Evolutionary conservation across 2,113 vertebrate species (phyloP).

Genomic region (Camelus dromedarius): DNA sequence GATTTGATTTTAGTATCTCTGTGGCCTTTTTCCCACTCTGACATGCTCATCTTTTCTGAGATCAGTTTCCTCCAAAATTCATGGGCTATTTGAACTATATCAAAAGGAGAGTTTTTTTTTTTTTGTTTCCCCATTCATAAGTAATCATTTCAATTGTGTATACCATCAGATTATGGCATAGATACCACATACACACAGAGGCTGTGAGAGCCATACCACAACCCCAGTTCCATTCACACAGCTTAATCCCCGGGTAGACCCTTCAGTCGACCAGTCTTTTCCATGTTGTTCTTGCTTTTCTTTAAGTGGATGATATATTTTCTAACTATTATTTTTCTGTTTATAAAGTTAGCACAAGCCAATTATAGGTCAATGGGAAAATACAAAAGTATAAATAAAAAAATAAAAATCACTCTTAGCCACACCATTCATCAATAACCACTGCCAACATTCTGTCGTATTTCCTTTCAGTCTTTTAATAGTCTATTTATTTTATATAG

Average conservation of each 20-base stretch:
- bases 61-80: background rate
- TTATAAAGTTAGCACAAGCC: background rate
- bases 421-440: background rate
- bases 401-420: background rate
- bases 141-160: background rate
- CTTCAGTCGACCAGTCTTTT: background rate
- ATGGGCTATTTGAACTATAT: background rate
- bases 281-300: background rate
- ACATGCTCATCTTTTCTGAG: background rate
- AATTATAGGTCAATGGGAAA: background rate
- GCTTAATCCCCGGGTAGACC: background rate
- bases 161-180: background rate
- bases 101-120: background rate
- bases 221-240: background rate
- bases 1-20: background rate
- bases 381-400: background rate
- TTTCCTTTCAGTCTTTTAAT: background rate
- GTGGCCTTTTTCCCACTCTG: background rate
- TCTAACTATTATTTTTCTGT: background rate
- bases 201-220: background rate
- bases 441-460: background rate
- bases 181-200: background rate
- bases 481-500: background rate
- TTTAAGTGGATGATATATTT: background rate
- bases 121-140: background rate